These are phyloP conservation scores for Alauda arvensis DNA, from an alignment of 2,797 vertebrate genomes.

Conservation along the genomic window DNA sequence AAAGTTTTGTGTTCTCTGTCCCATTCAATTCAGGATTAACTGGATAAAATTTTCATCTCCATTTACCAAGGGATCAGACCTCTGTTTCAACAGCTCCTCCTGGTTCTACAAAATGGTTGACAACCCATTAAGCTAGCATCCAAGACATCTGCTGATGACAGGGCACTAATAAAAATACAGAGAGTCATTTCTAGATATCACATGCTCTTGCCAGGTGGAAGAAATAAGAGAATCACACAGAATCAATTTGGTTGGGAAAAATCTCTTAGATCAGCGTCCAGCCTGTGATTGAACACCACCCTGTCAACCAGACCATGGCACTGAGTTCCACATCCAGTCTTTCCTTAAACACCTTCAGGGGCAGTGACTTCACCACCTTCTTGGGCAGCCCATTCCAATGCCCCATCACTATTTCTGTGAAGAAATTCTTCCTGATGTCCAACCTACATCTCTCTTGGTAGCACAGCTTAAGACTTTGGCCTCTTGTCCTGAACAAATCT, in stretches of 20 bases:
- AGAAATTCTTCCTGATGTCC: background rate
- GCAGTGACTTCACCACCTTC: too few relatives aligned
- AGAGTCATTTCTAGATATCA: background rate
- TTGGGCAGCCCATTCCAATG: background rate
- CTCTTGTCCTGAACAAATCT: background rate
- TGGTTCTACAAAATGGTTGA: background rate
- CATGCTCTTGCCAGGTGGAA: background rate
- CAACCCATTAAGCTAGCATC: background rate
- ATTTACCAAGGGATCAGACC: background rate
- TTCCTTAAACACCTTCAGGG: background rate
- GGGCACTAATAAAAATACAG: background rate
- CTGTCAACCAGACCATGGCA: background rate
- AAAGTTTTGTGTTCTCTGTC: background rate
- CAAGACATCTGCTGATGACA: background rate
- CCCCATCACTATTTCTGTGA: background rate
- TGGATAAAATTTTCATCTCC: background rate
- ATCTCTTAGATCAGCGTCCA: background rate
- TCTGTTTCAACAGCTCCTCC: background rate
- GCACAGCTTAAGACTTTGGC: background rate
- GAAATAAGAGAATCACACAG: background rate
- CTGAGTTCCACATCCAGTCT: background rate
- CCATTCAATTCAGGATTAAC: background rate
- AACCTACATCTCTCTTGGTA: background rate
- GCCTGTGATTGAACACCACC: background rate
- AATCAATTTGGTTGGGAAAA: background rate